Conservation (phyloP, 53 echinoderm and acorn worm species). For the Crossaster papposus region DNA sequence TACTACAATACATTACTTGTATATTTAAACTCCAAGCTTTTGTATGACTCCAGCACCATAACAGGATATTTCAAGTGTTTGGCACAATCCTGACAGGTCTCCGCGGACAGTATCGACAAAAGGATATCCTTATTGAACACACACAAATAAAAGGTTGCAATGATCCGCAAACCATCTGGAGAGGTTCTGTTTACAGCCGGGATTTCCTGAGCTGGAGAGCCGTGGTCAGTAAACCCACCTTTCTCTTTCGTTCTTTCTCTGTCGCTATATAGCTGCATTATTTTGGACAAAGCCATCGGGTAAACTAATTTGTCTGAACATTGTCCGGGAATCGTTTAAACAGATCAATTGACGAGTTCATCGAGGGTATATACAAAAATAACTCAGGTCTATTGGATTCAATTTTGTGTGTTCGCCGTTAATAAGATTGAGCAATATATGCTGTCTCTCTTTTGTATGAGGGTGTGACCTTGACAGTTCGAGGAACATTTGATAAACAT, state of each 20-base stretch:
- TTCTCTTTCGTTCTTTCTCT: background rate
- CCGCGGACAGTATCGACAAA: conserved; percentile 5
- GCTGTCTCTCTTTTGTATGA: background rate
- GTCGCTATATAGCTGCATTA: background rate
- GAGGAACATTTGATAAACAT: background rate
- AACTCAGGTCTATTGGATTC: background rate
- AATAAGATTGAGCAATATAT: background rate
- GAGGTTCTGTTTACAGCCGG: background rate
- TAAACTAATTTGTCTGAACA: conserved; percentile 53
- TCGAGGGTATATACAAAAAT: no score
- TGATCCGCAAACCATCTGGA: conserved; percentile 49
- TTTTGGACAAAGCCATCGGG: conserved; percentile 30
- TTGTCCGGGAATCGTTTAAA: conserved; percentile 31
- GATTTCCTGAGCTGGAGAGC: background rate
- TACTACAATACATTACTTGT: no score
- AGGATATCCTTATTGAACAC: conserved; percentile 41
- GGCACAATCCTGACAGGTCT: background rate
- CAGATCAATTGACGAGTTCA: background rate
- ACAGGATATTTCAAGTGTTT: background rate
- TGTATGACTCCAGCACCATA: background rate
- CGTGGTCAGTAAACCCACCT: background rate
- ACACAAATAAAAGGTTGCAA: background rate
- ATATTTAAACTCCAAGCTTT: no score
- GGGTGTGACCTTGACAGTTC: background rate
- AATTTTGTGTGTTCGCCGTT: background rate